Conservation (phyloP, 2,888 invertebrate genomes). For the Dynastes grantii region DNA sequence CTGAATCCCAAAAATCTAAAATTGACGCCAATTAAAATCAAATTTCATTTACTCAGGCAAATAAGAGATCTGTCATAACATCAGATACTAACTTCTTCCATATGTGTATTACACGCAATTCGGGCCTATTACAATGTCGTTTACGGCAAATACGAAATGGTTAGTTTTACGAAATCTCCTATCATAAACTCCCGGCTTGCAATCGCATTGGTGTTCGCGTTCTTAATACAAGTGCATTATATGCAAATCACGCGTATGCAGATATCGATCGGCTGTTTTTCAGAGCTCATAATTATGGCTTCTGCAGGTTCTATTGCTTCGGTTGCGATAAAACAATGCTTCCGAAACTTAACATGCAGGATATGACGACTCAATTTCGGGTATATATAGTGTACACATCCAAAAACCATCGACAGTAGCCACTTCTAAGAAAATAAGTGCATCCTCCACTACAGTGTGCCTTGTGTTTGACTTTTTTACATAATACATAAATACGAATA, state of each 20-base stretch:
- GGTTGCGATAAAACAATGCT: constrained; percentile 44
- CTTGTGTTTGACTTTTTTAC: neutral
- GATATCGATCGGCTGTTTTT: constrained; percentile 41
- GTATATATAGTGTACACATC: constrained; percentile 33
- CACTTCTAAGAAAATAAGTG: neutral
- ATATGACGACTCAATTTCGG: constrained; percentile 48
- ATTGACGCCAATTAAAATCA: no score
- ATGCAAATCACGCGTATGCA: constrained; percentile 33
- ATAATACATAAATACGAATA: neutral
- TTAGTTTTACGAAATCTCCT: constrained; percentile 32
- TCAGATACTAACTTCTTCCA: constrained; percentile 12
- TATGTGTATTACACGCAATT: neutral
- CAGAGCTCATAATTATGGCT: constrained; percentile 33
- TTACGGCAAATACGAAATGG: constrained; percentile 18
- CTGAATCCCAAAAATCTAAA: no score
- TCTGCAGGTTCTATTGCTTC: constrained; percentile 20
- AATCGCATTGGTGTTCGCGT: constrained; percentile 44
- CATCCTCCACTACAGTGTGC: constrained; percentile 1
- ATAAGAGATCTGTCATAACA: neutral
- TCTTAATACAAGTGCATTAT: constrained; percentile 41
- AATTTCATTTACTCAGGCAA: no score
- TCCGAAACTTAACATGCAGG: constrained; percentile 44
- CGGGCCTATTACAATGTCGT: constrained; percentile 23
- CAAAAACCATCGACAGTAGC: constrained; percentile 29
- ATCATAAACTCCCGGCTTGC: constrained; percentile 2